These are phyloP conservation scores for Teleogryllus oceanicus DNA, from an alignment of 2,888 invertebrate genomes.

Conservation along the genomic window DNA sequence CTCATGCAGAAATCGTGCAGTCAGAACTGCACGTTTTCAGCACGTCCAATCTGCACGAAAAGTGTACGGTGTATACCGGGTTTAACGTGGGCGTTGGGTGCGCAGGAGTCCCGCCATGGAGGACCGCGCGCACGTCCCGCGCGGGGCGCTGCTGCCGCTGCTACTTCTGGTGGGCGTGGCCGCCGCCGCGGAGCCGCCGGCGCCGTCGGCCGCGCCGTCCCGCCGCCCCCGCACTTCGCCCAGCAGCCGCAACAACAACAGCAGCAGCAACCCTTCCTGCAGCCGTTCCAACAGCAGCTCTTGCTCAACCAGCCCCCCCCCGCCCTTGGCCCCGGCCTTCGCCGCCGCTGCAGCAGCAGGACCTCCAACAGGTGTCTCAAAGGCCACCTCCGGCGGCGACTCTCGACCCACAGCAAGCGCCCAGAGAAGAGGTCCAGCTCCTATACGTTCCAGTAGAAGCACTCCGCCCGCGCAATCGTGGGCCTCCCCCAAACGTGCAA, in stretches of 20 bases:
- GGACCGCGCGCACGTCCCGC: not conserved
- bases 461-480: constrained; percentile 51
- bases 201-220: not conserved
- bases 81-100: not conserved
- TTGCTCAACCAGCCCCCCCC: not conserved
- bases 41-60: too few relatives aligned
- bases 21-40: too few relatives aligned
- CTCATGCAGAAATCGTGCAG: too few relatives aligned
- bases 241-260: not conserved
- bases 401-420: not conserved
- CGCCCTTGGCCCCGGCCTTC: too few relatives aligned
- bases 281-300: not conserved
- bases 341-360: not conserved
- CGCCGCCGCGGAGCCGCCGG: not conserved
- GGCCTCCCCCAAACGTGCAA: constrained; percentile 29
- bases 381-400: not conserved
- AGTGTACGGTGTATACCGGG: too few relatives aligned
- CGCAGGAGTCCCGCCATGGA: not conserved
- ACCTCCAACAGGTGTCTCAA: not conserved
- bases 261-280: not conserved
- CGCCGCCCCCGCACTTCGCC: not conserved
- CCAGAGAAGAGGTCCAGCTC: constrained; percentile 61
- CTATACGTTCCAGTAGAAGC: constrained; percentile 80
- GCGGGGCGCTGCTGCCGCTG: not conserved
- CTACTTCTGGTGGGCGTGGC: not conserved